Percentiles rank a stretch among this genome's conserved stretches.
Conservation (phyloP, 2,797 vertebrate genomes). For the Tachyglossus aculeatus region DNA sequence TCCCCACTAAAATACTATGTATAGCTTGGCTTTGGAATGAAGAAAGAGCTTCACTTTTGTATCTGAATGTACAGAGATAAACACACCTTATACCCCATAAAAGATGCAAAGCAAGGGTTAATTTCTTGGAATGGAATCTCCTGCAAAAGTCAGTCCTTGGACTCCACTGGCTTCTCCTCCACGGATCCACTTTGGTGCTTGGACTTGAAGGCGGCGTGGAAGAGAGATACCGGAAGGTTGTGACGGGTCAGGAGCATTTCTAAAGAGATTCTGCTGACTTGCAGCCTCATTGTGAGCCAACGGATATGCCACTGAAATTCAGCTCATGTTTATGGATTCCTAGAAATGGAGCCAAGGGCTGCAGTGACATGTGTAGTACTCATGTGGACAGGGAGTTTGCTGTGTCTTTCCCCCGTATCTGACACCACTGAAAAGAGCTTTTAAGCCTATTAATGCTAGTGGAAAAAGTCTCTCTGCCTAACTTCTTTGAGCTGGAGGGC, state of each 20-base stretch:
- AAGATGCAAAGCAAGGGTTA: no score
- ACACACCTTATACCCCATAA: no score
- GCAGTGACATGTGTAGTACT: not conserved
- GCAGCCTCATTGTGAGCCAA: not conserved
- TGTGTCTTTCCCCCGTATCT: not conserved
- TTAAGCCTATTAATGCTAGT: not conserved
- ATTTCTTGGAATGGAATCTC: no score
- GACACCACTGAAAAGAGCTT: not conserved
- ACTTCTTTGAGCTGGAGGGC: not conserved
- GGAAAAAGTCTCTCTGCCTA: not conserved
- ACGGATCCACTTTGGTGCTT: not conserved
- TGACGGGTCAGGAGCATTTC: not conserved
- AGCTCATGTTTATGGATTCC: not conserved
- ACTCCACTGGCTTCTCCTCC: no score
- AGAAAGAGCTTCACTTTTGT: no score
- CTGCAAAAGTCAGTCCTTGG: no score
- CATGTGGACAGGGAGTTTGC: not conserved
- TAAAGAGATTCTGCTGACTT: conserved; percentile 22
- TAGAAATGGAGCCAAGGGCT: not conserved
- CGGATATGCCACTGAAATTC: not conserved
- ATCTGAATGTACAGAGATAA: no score
- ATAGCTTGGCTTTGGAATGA: no score
- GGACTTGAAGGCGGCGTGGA: not conserved
- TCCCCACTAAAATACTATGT: no score
- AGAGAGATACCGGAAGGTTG: conserved; percentile 23